A percentile compares a stretch with the other conserved stretches of the same genome.
phyloP scores from a whole-genome alignment of 2,113 vertebrate genomes.

The Alces alces region DNA sequence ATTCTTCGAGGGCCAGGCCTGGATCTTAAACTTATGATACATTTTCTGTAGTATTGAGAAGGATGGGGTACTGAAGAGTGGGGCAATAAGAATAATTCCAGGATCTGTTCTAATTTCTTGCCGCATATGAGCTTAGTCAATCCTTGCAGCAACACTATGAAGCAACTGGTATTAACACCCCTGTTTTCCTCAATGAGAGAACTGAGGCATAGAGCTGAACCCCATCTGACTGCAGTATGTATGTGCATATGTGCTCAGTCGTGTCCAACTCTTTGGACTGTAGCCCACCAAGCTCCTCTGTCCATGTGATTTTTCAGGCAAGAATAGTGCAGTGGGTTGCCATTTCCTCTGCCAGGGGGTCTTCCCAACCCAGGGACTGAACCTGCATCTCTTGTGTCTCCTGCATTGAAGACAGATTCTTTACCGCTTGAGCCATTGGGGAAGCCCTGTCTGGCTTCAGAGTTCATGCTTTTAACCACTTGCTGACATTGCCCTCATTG shows the following conservation, averaged over 20 bases:
- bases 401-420: neutral
- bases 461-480: neutral
- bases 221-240: neutral
- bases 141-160: neutral
- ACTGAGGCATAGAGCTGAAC: neutral
- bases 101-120: neutral
- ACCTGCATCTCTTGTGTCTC: neutral
- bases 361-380: neutral
- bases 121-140: neutral
- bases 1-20: neutral
- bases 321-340: neutral
- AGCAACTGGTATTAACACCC: neutral
- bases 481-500: neutral
- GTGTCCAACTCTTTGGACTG: neutral
- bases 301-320: neutral
- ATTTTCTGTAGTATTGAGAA: neutral
- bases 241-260: fast-evolving
- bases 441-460: neutral
- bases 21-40: neutral
- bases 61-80: neutral
- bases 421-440: fast-evolving
- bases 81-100: neutral
- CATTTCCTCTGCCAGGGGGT: neutral
- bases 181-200: neutral
- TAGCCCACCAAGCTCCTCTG: neutral